Evolutionary conservation across 1,140 invertebrate genomes (phyloP).

Genomic region (Drosophila equinoxialis): DNA sequence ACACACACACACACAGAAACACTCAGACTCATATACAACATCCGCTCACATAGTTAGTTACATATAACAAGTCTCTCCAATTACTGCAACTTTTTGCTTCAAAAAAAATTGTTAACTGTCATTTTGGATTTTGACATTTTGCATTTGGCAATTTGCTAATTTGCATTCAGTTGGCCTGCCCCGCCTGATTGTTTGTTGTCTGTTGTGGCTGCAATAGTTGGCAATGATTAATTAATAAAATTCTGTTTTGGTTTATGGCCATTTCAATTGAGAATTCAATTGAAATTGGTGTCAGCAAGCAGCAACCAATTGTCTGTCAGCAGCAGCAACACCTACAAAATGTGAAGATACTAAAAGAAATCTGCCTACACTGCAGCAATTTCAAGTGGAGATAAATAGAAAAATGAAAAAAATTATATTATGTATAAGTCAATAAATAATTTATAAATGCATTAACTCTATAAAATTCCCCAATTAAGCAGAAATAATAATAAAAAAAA

Average conservation of each 20-base stretch:
- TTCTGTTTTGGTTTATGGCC: neutral
- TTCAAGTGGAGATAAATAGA: neutral
- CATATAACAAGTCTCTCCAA: slow-evolving; percentile 53
- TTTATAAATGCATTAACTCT: too few relatives aligned
- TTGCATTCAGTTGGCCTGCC: slow-evolving; percentile 29
- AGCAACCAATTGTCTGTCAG: slow-evolving; percentile 8
- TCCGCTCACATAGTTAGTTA: slow-evolving; percentile 27
- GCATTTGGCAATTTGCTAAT: slow-evolving; percentile 29
- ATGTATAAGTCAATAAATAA: too few relatives aligned
- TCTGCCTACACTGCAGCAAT: neutral
- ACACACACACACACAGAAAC: slow-evolving; percentile 21
- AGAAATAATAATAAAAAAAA: too few relatives aligned
- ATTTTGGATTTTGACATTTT: slow-evolving; percentile 54
- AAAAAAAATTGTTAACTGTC: slow-evolving; percentile 46
- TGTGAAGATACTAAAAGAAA: slow-evolving; percentile 20
- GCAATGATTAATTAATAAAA: slow-evolving; percentile 57
- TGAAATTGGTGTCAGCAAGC: slow-evolving; percentile 41
- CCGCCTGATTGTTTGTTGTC: slow-evolving; percentile 17
- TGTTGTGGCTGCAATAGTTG: slow-evolving; percentile 15
- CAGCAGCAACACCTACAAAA: slow-evolving; percentile 36
- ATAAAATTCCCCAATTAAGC: too few relatives aligned
- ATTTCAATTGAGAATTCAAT: neutral
- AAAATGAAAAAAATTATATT: neutral
- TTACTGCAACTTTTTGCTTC: slow-evolving; percentile 62
- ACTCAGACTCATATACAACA: slow-evolving; percentile 34